Conservation (phyloP, 2,797 vertebrate species). For the Margarornis squamiger region DNA sequence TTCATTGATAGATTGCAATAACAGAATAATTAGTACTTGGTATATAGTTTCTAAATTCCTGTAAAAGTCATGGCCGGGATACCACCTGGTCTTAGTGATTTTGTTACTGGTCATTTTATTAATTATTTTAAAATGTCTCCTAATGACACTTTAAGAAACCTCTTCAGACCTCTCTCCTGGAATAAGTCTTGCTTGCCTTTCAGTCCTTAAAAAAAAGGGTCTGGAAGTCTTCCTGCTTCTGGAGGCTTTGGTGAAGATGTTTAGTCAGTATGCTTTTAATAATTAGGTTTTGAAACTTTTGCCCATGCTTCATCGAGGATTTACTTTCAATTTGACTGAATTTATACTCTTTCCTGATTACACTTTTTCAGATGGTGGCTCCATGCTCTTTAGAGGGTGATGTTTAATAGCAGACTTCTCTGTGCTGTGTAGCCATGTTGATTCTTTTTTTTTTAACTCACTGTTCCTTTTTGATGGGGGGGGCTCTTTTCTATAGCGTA, state of each 20-base stretch:
- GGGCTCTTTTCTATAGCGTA: neutral
- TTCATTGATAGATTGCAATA: neutral
- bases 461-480: neutral
- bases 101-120: neutral
- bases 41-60: neutral
- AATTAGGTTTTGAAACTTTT: neutral
- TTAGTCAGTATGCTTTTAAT: neutral
- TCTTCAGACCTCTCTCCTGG: neutral
- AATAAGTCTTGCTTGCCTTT: neutral
- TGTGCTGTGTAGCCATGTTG: neutral
- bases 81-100: neutral
- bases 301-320: neutral
- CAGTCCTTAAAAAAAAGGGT: neutral
- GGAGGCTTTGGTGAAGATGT: neutral
- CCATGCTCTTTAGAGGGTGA: neutral
- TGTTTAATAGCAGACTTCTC: neutral
- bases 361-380: accelerated
- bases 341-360: neutral
- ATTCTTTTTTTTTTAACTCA: neutral
- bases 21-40: neutral
- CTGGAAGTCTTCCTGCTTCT: neutral
- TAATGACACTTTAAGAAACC: neutral
- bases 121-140: neutral
- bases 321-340: neutral
- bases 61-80: neutral